Percentiles rank a stretch among this genome's conserved stretches.
Evolutionary conservation across 2,797 vertebrate genomes (phyloP).

Genomic region (Sebastes wilsoni): DNA sequence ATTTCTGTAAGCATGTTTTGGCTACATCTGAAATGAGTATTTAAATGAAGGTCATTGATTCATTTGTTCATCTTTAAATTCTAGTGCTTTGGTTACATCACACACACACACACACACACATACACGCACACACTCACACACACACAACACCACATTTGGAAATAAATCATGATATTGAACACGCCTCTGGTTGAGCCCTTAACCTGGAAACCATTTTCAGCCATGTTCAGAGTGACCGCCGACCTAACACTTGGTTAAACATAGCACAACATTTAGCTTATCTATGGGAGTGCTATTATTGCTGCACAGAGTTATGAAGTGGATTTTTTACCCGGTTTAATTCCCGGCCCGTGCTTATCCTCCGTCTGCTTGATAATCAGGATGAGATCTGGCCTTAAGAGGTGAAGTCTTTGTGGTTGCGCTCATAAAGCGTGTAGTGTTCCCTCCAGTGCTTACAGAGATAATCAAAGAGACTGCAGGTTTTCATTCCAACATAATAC

Average conservation of each 20-base stretch:
- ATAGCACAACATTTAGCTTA: slow-evolving; percentile 73
- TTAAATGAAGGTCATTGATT: not conserved
- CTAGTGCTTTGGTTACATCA: slow-evolving; percentile 49
- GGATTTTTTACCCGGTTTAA: slow-evolving; percentile 55
- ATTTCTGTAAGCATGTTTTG: not conserved
- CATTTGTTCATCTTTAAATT: slow-evolving; percentile 16
- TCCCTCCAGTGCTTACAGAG: not conserved
- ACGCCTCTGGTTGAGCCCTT: slow-evolving; percentile 73
- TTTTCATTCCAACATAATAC: slow-evolving; percentile 21
- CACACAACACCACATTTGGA: not conserved
- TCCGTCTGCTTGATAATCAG: slow-evolving; percentile 37
- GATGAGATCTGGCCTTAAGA: not conserved
- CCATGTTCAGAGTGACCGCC: slow-evolving; percentile 30
- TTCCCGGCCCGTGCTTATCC: slow-evolving; percentile 55
- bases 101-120: not conserved
- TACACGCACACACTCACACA: not conserved
- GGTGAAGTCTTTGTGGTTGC: not conserved
- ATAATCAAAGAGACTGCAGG: slow-evolving; percentile 23
- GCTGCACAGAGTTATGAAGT: slow-evolving; percentile 73
- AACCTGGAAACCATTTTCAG: slow-evolving; percentile 60
- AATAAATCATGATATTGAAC: slow-evolving; percentile 46
- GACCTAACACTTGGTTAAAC: slow-evolving; percentile 55
- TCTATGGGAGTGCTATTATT: slow-evolving; percentile 75
- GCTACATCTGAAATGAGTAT: not conserved
- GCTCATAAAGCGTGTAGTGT: not conserved